A percentile compares a stretch with the other conserved stretches of the same genome.
Evolutionary conservation across 2,113 vertebrate genomes (phyloP).

Genomic region (Dolichotis patagonum): DNA sequence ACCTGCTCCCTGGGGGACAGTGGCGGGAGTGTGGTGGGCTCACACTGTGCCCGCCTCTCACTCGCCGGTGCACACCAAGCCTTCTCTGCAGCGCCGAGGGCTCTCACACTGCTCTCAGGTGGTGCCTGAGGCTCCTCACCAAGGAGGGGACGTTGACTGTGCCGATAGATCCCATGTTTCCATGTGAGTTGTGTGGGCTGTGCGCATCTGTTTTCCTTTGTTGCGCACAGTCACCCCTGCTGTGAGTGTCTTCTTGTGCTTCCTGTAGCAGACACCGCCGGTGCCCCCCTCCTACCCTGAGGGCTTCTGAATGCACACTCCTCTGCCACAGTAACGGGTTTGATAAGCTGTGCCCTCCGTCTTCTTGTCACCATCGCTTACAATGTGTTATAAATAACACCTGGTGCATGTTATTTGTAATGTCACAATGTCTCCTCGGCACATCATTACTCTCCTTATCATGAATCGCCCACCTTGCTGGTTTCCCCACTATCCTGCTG

Average conservation of each 20-base stretch:
- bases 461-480: not conserved
- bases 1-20: not conserved
- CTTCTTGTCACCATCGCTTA: not conserved
- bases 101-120: not conserved
- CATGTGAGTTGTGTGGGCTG: not conserved
- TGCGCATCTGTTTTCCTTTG: not conserved
- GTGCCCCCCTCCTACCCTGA: not conserved
- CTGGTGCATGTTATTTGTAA: no score
- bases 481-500: not conserved
- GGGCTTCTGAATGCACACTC: not conserved
- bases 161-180: not conserved
- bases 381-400: not conserved
- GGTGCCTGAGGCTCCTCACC: not conserved
- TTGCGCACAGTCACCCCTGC: not conserved
- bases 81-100: not conserved
- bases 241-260: not conserved
- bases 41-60: not conserved
- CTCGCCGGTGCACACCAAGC: not conserved
- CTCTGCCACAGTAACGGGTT: not conserved
- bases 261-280: not conserved
- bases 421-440: rapidly evolving
- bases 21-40: rapidly evolving
- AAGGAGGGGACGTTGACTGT: no score
- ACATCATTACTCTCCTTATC: not conserved
- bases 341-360: not conserved